Conservation (phyloP, 1,140 invertebrate species). For the Orchesella cincta region DNA sequence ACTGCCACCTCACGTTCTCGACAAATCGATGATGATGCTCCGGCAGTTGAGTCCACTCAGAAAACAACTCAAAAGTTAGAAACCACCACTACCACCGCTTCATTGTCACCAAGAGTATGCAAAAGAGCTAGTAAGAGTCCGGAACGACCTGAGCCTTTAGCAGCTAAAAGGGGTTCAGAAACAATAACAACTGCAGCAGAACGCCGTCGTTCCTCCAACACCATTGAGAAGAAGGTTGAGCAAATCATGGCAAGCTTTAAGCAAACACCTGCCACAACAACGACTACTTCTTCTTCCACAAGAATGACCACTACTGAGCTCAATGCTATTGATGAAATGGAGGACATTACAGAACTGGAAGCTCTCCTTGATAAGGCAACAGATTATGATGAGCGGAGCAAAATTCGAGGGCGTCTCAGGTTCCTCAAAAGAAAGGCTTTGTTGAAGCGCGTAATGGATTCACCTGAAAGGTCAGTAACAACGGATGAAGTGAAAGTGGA, state of each 20-base stretch:
- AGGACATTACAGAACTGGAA: slow-evolving; percentile 68
- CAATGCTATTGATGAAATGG: slow-evolving; percentile 68
- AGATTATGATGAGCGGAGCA: slow-evolving; percentile 70
- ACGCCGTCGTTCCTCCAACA: not conserved
- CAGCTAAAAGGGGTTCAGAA: not conserved
- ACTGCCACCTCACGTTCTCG: not conserved
- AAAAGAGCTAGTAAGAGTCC: not conserved
- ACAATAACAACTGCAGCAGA: not conserved
- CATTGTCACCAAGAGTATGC: not conserved
- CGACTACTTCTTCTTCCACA: not conserved
- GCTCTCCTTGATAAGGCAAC: slow-evolving; percentile 71
- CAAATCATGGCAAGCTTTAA: slow-evolving; percentile 57
- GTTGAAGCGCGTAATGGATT: slow-evolving; percentile 29
- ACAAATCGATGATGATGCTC: not conserved
- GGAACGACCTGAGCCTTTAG: not conserved
- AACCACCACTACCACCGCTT: not conserved
- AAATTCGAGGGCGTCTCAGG: slow-evolving; percentile 73
- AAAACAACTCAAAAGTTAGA: not conserved
- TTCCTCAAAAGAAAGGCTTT: slow-evolving; percentile 57
- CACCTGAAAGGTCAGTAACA: not conserved
- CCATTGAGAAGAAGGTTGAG: slow-evolving; percentile 52
- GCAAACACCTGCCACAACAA: not conserved
- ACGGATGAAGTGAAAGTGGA: not conserved
- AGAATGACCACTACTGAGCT: slow-evolving; percentile 34
- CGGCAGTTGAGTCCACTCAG: not conserved